Evolutionary conservation across 2,797 vertebrate genomes (phyloP), one percentile per base, ranked within the genome.

Genomic region (Crocidura indochinensis): DNA sequence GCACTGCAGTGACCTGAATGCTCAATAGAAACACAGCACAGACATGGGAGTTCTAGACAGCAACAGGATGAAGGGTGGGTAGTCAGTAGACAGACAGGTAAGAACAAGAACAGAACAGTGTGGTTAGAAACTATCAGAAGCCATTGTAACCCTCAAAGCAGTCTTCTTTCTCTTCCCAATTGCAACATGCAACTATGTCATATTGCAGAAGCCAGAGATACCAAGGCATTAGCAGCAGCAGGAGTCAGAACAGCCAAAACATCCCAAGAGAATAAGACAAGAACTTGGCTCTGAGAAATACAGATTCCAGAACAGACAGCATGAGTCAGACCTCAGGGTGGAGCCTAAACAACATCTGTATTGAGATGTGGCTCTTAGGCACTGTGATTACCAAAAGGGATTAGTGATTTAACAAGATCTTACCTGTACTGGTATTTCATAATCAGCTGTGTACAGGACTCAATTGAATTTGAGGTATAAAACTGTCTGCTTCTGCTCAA

Each of bases 391-490:
- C 90, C 31, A 72, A 83, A 68, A 4, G 46, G 68, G 76, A 85
- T 83, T 84, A 93, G 89, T n/a, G 56, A 79, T 94, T 86, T 74
- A 92, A 90, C 87, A 94, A 93, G 94, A 95, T 92, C 29, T 92
- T 81, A 92, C 91, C 84, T 93, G 94, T 46, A 75, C 62, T 90
- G 90, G 83, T 46, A 88, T 95, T 90, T 84, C 92, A 31, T 93
- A 92, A 96, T 95, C 88, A 94, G 71, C 85, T 79, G 6, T 64
- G 65, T 77, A 56, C 65, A 29, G 87, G 60, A 47, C 90, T 92
- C 75, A 93, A 87, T 96, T 96, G 93, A 94, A 92, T 95, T 89
- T 53, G 84, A 92, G 90, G 64, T 56, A 51, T 38, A 85, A 31
- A 15, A 78, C 87, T 85, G 53, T 90, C 87, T 87, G 38, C 9